Evolutionary conservation across 2,888 invertebrate genomes (phyloP).

Genomic region (Rugalucina vietnamica): DNA sequence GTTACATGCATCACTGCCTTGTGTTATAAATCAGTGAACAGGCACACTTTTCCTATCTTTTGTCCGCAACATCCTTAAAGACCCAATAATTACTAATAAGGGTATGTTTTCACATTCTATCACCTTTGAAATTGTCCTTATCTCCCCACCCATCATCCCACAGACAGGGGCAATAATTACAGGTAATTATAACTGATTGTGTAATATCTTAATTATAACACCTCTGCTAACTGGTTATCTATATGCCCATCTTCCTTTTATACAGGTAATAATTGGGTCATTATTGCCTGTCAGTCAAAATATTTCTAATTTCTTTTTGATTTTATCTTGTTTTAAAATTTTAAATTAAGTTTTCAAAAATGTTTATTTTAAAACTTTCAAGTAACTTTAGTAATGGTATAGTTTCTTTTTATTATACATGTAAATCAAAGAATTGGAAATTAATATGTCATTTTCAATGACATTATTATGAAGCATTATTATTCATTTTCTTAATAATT

Average conservation of each 20-base stretch:
- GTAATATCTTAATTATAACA: not conserved
- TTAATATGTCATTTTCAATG: no score
- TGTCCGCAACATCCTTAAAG: constrained; percentile 7
- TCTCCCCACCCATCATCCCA: not conserved
- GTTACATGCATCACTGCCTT: not conserved
- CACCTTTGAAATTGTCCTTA: constrained; percentile 3
- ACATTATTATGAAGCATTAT: no score
- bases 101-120: not conserved
- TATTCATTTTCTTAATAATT: no score
- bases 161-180: not conserved
- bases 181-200: constrained; percentile 10
- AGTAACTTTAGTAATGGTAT: no score
- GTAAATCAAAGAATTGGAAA: no score
- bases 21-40: not conserved
- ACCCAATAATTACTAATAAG: not conserved
- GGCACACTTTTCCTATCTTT: constrained; percentile 3
- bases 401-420: no score
- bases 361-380: no score
- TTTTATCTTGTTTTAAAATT: not conserved
- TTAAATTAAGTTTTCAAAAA: no score
- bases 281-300: constrained; percentile 5
- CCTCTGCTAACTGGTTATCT: not conserved
- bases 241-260: not conserved
- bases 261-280: constrained; percentile 8
- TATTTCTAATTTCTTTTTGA: not conserved